Percentiles rank a stretch among this genome's conserved stretches.
phyloP scores from a whole-genome alignment of 1,140 invertebrate genomes.

The Lucilia sericata region DNA sequence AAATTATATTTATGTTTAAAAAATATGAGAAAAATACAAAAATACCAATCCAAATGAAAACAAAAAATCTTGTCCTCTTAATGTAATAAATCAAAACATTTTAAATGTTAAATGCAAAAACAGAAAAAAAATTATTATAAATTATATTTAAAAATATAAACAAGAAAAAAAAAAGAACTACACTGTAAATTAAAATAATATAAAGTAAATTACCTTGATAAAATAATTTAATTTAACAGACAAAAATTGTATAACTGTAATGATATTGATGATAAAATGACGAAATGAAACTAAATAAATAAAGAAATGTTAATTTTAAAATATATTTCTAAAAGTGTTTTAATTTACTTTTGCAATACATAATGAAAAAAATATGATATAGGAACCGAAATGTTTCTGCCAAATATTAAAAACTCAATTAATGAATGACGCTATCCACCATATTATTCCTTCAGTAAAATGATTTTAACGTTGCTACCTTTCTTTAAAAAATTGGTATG shows the following conservation, averaged over 20 bases:
- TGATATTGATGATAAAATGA: conserved; percentile 19
- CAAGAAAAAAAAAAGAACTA: conserved; percentile 9
- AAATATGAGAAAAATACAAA: background rate
- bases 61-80: conserved; percentile 6
- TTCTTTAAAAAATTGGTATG: too few relatives aligned
- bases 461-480: too few relatives aligned
- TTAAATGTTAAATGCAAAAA: conserved; percentile 33
- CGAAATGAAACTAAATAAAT: conserved; percentile 32
- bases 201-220: background rate
- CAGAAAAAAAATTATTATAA: conserved; percentile 17
- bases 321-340: background rate
- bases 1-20: background rate
- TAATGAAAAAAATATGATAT: too few relatives aligned
- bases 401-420: too few relatives aligned
- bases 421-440: too few relatives aligned
- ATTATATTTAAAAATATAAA: background rate
- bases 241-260: background rate
- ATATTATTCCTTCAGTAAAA: too few relatives aligned
- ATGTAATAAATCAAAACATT: conserved; percentile 38
- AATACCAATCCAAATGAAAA: background rate
- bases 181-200: background rate
- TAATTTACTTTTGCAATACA: background rate
- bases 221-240: background rate
- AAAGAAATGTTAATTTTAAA: conserved; percentile 45
- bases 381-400: too few relatives aligned